Percentiles rank a stretch among this genome's conserved stretches.
These are phyloP conservation scores for Zaprionus ornatus DNA, from an alignment of 1,140 invertebrate species.

Conservation along the genomic window DNA sequence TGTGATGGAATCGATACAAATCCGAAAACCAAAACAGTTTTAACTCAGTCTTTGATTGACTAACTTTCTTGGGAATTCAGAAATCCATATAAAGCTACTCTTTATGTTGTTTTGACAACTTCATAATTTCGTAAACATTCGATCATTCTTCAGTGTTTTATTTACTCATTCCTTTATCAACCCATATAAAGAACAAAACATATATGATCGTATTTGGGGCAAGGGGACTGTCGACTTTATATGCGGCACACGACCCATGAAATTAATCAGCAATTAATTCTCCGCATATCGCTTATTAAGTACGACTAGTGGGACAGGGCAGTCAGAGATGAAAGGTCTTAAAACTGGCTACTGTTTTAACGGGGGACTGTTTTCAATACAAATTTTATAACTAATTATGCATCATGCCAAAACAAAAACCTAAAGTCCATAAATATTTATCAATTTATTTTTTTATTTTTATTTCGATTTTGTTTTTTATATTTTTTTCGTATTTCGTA, in stretches of 20 bases:
- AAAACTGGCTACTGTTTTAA: conserved; percentile 59
- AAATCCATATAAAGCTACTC: background rate
- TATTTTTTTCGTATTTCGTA: background rate
- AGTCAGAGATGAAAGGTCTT: conserved; percentile 36
- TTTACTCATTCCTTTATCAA: background rate
- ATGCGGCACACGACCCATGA: conserved; percentile 37
- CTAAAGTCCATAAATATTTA: conserved; percentile 74
- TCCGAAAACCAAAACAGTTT: background rate
- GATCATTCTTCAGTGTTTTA: background rate
- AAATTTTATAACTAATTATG: conserved; percentile 75
- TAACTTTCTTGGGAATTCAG: background rate
- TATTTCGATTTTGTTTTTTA: conserved; percentile 19
- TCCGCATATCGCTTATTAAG: conserved; percentile 52
- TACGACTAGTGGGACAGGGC: background rate
- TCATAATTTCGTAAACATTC: background rate
- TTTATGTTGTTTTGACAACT: background rate
- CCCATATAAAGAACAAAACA: background rate
- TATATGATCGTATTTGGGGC: background rate
- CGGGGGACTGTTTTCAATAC: conserved; percentile 14
- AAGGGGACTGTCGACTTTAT: background rate
- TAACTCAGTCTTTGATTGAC: background rate
- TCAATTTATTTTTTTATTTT: conserved; percentile 43
- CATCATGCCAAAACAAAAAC: conserved; percentile 73
- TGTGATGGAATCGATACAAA: background rate
- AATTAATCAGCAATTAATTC: conserved; percentile 79